These are phyloP conservation scores for Heliconius ismenius DNA, from an alignment of 2,888 invertebrate genomes.

Conservation along the genomic window DNA sequence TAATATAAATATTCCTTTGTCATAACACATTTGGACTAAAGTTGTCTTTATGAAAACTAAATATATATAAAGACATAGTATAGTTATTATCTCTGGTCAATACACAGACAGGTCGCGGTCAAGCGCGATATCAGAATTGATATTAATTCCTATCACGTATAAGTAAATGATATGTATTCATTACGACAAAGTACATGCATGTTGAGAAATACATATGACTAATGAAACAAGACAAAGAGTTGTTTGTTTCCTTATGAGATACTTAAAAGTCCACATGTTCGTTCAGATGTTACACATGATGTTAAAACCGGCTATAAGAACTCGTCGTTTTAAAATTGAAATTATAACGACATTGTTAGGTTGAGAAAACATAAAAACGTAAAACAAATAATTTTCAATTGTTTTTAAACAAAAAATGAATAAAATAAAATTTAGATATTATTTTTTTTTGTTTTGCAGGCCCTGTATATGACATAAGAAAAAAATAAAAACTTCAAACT, in stretches of 20 bases:
- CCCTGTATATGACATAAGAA: not conserved
- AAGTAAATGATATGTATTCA: conserved; percentile 12
- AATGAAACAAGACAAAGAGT: conserved; percentile 25
- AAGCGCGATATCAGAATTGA: conserved; percentile 23
- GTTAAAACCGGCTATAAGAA: not conserved
- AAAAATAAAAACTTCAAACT: not conserved
- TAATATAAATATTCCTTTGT: not conserved
- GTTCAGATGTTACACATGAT: not conserved
- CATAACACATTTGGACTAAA: not conserved
- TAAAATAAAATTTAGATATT: not conserved
- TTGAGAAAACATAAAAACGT: not conserved
- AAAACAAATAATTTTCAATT: not conserved
- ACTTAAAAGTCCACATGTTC: not conserved
- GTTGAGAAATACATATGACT: conserved; percentile 25
- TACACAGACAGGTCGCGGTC: conserved; percentile 33
- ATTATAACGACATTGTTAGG: not conserved
- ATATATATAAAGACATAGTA: not conserved
- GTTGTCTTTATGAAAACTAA: not conserved
- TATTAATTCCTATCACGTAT: conserved; percentile 21
- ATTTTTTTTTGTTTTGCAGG: not conserved
- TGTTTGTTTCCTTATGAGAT: conserved; percentile 14
- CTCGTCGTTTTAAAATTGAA: not conserved
- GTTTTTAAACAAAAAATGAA: not conserved
- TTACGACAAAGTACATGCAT: conserved; percentile 1
- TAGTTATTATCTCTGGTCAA: conserved; percentile 30